Conservation (phyloP, 2,797 vertebrate species). For the Meriones psammophilus region DNA sequence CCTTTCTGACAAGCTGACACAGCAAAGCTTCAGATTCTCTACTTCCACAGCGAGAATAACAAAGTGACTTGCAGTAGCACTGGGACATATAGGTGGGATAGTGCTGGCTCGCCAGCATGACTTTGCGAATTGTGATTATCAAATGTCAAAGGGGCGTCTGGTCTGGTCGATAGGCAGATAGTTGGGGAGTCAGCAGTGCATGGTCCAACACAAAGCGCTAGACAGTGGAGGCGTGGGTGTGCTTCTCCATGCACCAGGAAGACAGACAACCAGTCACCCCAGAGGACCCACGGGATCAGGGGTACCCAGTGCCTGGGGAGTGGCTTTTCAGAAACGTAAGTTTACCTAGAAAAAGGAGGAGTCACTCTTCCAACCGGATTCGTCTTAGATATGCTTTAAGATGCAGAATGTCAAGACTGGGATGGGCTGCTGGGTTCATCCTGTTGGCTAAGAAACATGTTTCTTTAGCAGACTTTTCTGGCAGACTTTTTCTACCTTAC, state of each 20-base stretch:
- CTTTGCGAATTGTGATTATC: background rate
- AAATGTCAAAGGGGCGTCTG: background rate
- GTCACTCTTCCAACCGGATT: background rate
- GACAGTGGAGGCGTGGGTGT: background rate
- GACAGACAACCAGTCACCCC: background rate
- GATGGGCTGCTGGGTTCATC: background rate
- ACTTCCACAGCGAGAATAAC: background rate
- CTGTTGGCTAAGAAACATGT: background rate
- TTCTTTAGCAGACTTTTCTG: conserved; percentile 57
- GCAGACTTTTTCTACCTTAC: conserved; percentile 32
- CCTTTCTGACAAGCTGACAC: background rate
- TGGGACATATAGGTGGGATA: background rate
- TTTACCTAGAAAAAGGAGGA: background rate
- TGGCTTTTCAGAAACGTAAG: background rate
- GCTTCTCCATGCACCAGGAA: background rate
- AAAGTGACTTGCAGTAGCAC: background rate
- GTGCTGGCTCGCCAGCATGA: background rate
- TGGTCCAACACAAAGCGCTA: background rate
- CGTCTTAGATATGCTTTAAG: background rate
- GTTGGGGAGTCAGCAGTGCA: background rate
- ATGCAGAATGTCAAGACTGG: background rate
- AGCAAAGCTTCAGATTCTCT: background rate
- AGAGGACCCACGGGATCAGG: background rate
- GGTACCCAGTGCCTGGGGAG: background rate
- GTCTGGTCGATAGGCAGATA: background rate